Percentiles rank a stretch among this genome's conserved stretches.
phyloP scores from a whole-genome alignment of 92 coral and sea anemone genomes.

The Porites evermanni region DNA sequence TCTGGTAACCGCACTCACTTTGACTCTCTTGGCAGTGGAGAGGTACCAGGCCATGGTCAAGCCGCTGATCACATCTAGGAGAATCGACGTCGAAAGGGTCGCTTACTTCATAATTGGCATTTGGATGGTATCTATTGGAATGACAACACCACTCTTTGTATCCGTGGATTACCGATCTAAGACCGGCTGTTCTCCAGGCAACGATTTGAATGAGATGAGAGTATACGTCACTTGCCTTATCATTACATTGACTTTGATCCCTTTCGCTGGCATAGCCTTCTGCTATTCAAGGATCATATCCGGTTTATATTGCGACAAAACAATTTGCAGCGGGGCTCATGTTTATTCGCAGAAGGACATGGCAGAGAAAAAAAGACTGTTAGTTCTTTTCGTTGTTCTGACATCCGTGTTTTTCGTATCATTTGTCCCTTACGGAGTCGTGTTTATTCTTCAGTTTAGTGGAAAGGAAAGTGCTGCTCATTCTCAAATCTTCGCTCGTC shows the following conservation, averaged over 20 bases:
- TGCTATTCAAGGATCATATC: slow-evolving; percentile 52
- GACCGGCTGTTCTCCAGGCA: slow-evolving; percentile 38
- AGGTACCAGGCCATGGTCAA: slow-evolving; percentile 69
- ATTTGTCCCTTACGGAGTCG: slow-evolving; percentile 66
- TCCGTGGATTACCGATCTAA: slow-evolving; percentile 29
- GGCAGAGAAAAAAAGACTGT: slow-evolving; percentile 54
- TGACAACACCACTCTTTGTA: slow-evolving; percentile 57
- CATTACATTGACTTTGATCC: slow-evolving; percentile 36
- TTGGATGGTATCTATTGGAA: slow-evolving; percentile 58
- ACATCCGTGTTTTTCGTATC: slow-evolving; percentile 62
- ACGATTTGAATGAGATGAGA: neutral
- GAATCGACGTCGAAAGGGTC: slow-evolving; percentile 51
- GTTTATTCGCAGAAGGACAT: slow-evolving; percentile 14
- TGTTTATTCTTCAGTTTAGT: slow-evolving; percentile 36
- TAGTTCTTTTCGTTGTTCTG: slow-evolving; percentile 47
- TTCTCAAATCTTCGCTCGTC: neutral
- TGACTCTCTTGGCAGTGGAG: slow-evolving; percentile 59
- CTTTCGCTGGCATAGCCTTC: slow-evolving; percentile 54
- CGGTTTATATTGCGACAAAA: slow-evolving; percentile 53
- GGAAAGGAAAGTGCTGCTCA: neutral
- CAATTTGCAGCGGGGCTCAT: slow-evolving; percentile 43
- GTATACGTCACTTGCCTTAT: slow-evolving; percentile 43
- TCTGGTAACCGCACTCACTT: slow-evolving; percentile 58
- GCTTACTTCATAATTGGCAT: slow-evolving; percentile 55
- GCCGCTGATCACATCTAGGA: slow-evolving; percentile 45